Evolutionary conservation across 2,888 invertebrate species (phyloP).

Genomic region (Drosophila nr. medialis): DNA sequence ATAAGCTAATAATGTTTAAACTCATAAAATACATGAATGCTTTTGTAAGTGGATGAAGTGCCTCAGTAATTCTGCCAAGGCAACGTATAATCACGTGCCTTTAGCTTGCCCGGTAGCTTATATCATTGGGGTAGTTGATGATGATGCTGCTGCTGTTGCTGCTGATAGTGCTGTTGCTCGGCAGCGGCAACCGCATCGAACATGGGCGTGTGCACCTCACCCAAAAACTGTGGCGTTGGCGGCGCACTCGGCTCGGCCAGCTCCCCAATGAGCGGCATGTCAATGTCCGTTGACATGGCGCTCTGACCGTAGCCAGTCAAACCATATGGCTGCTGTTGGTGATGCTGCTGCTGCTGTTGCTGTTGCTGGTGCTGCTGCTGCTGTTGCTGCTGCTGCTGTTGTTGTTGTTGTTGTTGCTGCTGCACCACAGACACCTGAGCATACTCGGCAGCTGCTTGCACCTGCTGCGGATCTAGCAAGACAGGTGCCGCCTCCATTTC

Average conservation of each 20-base stretch:
- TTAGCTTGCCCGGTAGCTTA: conserved; percentile 65
- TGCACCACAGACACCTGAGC: conserved; percentile 67
- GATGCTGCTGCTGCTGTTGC: conserved; percentile 71
- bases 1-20: conserved; percentile 40
- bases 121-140: conserved; percentile 76
- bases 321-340: conserved; percentile 71
- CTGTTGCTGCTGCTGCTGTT: conserved; percentile 65
- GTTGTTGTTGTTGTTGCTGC: conserved; percentile 57
- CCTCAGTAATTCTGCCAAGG: conserved; percentile 78
- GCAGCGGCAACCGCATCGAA: conserved; percentile 82
- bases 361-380: conserved; percentile 73
- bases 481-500: conserved; percentile 82
- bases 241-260: conserved; percentile 81
- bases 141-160: conserved; percentile 73
- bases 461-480: conserved; percentile 64
- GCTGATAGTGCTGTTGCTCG: conserved; percentile 82
- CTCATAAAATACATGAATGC: conserved; percentile 35
- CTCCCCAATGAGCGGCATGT: conserved; percentile 82
- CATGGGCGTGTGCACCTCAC: conserved; percentile 83
- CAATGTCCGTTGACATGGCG: conserved; percentile 75
- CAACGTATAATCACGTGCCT: conserved; percentile 73
- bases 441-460: conserved; percentile 59
- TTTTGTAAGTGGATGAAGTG: conserved; percentile 23
- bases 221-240: conserved; percentile 80
- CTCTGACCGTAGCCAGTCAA: conserved; percentile 56